phyloP scores from a whole-genome alignment of 2,797 vertebrate species.

The Macropodus opercularis region DNA sequence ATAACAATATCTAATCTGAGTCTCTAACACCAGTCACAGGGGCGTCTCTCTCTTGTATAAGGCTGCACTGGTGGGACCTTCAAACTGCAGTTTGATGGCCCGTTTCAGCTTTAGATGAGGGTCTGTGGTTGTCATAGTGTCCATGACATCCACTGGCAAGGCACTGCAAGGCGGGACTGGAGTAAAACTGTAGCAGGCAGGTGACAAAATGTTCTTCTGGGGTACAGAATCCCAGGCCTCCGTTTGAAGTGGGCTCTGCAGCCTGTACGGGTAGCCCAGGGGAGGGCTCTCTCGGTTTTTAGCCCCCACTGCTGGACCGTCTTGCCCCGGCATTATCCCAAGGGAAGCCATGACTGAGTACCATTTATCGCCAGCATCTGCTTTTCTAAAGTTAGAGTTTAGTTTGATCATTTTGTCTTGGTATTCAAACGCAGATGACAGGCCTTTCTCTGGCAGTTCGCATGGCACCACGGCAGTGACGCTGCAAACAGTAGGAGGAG shows the following conservation, averaged over 20 bases:
- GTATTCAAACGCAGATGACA: slow-evolving; percentile 53
- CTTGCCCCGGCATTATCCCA: slow-evolving; percentile 81
- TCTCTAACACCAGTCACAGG: slow-evolving; percentile 65
- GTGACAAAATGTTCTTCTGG: slow-evolving; percentile 68
- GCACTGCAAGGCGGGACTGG: slow-evolving; percentile 69
- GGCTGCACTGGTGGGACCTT: slow-evolving; percentile 84
- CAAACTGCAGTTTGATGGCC: slow-evolving; percentile 87
- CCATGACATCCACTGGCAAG: slow-evolving; percentile 71
- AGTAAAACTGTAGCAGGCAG: slow-evolving; percentile 64
- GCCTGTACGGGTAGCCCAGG: slow-evolving; percentile 75
- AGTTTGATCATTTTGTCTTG: slow-evolving; percentile 64
- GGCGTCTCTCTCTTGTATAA: slow-evolving; percentile 86
- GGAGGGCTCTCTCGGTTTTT: slow-evolving; percentile 72
- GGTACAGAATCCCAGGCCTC: slow-evolving; percentile 68
- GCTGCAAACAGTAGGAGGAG: slow-evolving; percentile 55
- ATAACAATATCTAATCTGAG: background rate
- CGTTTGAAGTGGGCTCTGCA: slow-evolving; percentile 67
- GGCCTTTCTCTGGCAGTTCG: slow-evolving; percentile 61
- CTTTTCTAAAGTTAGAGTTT: slow-evolving; percentile 62
- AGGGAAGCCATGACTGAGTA: slow-evolving; percentile 81
- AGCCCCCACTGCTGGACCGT: slow-evolving; percentile 54
- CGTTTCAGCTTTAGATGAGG: slow-evolving; percentile 86
- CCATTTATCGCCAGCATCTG: slow-evolving; percentile 74
- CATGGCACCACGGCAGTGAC: slow-evolving; percentile 67
- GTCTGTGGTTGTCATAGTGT: slow-evolving; percentile 78